These are phyloP conservation scores for Novumbra hubbsi DNA, from an alignment of 2,797 vertebrate genomes.

Conservation along the genomic window DNA sequence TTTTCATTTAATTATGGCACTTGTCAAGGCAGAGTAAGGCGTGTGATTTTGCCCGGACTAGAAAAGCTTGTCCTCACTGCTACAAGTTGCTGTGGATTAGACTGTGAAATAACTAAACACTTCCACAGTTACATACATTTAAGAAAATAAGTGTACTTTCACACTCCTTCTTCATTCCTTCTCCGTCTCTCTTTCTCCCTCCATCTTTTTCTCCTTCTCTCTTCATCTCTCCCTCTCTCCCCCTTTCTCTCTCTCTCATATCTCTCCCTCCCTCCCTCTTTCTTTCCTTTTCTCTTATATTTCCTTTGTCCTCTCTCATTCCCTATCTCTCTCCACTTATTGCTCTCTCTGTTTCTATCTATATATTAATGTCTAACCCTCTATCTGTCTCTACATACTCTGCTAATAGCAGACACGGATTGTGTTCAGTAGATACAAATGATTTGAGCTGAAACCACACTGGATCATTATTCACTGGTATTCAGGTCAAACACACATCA, in stretches of 20 bases:
- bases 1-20: no score
- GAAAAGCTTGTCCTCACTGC: no score
- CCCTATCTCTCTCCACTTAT: conserved; percentile 5
- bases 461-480: conserved; percentile 32
- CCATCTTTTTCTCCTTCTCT: not conserved
- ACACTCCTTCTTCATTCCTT: not conserved
- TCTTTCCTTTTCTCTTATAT: not conserved
- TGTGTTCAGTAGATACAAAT: conserved; percentile 59
- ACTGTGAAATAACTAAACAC: no score
- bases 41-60: no score
- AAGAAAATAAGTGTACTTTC: no score
- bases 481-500: conserved; percentile 40
- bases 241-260: not conserved
- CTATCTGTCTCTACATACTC: conserved; percentile 8
- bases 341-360: not conserved
- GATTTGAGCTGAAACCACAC: conserved; percentile 36
- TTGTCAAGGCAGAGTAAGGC: no score
- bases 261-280: not conserved
- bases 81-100: no score
- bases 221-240: not conserved
- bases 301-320: not conserved
- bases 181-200: not conserved
- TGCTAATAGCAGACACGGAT: conserved; percentile 35
- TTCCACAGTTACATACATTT: no score
- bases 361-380: not conserved